A percentile compares a stretch with the other conserved stretches of the same genome.
phyloP scores from a whole-genome alignment of 2,797 vertebrate genomes.

The Sarcophilus harrisii region DNA sequence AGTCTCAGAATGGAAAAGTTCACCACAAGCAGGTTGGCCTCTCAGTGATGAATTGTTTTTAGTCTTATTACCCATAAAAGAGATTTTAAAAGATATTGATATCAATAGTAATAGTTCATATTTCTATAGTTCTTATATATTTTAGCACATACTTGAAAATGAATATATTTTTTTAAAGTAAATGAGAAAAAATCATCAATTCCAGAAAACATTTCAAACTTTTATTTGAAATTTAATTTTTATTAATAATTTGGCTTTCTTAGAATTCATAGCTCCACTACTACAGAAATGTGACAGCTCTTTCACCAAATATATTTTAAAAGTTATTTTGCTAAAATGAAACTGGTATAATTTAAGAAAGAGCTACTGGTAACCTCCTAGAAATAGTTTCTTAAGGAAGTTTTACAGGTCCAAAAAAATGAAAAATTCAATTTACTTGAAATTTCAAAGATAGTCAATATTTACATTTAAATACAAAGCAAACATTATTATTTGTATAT shows the following conservation, averaged over 20 bases:
- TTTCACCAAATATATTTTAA: constrained; percentile 9
- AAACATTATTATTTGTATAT: background rate
- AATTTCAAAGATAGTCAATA: background rate
- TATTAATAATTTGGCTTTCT: constrained; percentile 7
- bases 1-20: background rate
- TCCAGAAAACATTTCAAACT: constrained; percentile 36
- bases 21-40: background rate
- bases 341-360: background rate
- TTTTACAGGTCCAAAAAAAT: background rate
- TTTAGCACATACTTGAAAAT: constrained; percentile 6
- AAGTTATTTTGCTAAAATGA: constrained; percentile 51
- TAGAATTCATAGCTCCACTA: constrained; percentile 28
- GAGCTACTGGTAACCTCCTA: background rate
- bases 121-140: background rate
- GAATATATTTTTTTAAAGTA: constrained; percentile 16
- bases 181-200: background rate
- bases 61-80: background rate
- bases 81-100: background rate
- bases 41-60: background rate
- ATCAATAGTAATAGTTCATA: background rate
- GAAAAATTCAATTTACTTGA: background rate
- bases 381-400: background rate
- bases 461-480: background rate
- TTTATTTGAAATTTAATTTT: constrained; percentile 15
- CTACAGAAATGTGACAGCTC: constrained; percentile 10